Evolutionary conservation across 2,113 vertebrate genomes (phyloP).

Genomic region (Corvus cornix): DNA sequence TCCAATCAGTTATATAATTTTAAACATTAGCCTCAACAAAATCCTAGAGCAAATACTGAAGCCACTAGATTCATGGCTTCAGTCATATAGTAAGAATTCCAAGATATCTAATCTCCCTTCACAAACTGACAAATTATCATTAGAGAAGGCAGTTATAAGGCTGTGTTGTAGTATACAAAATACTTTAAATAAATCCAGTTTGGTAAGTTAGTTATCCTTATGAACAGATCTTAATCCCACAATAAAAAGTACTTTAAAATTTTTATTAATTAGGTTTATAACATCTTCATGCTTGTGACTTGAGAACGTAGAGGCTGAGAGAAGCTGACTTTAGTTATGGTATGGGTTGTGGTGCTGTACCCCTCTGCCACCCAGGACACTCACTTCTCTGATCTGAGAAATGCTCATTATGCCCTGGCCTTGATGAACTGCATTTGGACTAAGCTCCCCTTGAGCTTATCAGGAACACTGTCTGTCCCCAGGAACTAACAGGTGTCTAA

Average conservation of each 20-base stretch:
- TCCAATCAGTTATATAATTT: background rate
- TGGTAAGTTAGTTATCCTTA: background rate
- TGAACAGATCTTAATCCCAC: background rate
- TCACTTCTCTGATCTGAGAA: background rate
- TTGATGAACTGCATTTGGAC: background rate
- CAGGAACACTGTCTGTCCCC: background rate
- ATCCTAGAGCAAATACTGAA: background rate
- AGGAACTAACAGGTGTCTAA: background rate
- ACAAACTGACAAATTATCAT: background rate
- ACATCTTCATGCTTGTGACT: background rate
- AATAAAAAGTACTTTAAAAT: background rate
- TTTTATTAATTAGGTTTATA: background rate
- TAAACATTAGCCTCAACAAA: background rate
- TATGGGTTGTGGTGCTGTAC: background rate
- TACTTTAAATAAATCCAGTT: background rate
- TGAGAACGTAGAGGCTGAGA: background rate
- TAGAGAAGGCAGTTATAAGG: background rate
- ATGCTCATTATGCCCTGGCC: accelerated
- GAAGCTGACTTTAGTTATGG: accelerated
- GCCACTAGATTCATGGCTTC: background rate
- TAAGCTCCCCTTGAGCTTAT: background rate
- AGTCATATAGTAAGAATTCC: background rate
- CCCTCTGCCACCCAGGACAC: background rate
- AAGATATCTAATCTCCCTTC: background rate
- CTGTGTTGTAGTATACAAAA: background rate